Conservation (phyloP, 2,113 vertebrate species). For the Haemorhous mexicanus region DNA sequence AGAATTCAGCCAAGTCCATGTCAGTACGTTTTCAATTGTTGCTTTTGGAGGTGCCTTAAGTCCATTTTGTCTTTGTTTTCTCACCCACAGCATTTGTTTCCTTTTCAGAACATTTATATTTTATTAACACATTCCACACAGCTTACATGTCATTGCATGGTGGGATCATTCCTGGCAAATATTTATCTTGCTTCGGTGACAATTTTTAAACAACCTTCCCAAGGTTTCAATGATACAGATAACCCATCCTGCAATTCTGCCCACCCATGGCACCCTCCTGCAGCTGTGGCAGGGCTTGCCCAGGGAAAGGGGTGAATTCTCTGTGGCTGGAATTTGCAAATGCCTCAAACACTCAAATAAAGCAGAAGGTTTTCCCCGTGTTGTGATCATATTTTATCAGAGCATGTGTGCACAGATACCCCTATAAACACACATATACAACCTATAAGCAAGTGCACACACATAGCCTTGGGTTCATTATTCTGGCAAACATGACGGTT, state of each 20-base stretch:
- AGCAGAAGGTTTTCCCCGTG: not conserved
- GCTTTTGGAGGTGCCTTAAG: constrained; percentile 6
- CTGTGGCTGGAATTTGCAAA: not conserved
- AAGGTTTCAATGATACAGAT: not conserved
- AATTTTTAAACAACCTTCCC: constrained; percentile 20
- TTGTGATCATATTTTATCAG: not conserved
- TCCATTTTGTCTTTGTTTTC: constrained; percentile 46
- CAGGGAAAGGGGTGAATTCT: not conserved
- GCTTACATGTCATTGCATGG: not conserved
- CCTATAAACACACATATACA: not conserved
- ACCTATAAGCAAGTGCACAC: not conserved
- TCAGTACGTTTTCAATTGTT: not conserved
- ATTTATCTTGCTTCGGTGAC: constrained; percentile 37
- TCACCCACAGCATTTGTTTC: constrained; percentile 8
- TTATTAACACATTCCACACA: constrained; percentile 56
- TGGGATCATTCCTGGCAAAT: constrained; percentile 29
- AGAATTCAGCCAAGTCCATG: not conserved
- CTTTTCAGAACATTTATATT: constrained; percentile 32
- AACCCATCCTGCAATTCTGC: not conserved
- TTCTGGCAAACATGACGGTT: not conserved
- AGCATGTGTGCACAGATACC: not conserved
- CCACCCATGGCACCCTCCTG: not conserved
- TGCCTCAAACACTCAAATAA: not conserved
- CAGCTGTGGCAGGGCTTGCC: not conserved
- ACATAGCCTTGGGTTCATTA: fast-evolving